Conservation (phyloP, 2,113 vertebrate species). For the Nyctibius bracteatus region DNA sequence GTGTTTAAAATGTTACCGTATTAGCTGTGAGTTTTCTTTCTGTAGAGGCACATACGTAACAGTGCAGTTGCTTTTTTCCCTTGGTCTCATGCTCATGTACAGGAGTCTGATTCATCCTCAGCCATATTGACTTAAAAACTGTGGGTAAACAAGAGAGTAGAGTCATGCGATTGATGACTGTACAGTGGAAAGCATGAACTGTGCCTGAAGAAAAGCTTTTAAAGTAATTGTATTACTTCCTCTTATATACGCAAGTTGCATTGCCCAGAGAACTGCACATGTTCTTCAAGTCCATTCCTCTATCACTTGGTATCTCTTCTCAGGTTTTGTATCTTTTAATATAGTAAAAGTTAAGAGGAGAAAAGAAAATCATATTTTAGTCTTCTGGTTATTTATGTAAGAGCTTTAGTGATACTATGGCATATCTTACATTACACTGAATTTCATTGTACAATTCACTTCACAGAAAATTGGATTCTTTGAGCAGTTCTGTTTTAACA, state of each 20-base stretch:
- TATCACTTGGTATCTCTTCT: not conserved
- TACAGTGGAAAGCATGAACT: not conserved
- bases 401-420: not conserved
- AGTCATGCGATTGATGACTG: not conserved
- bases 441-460: not conserved
- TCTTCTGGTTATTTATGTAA: not conserved
- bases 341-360: not conserved
- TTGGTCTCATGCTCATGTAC: not conserved
- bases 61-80: not conserved
- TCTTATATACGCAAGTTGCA: not conserved
- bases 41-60: fast-evolving
- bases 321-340: not conserved
- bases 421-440: not conserved
- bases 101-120: not conserved
- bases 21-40: not conserved
- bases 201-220: constrained; percentile 13
- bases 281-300: not conserved
- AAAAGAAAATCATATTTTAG: not conserved
- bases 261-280: not conserved
- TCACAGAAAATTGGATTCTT: constrained; percentile 16
- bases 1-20: not conserved
- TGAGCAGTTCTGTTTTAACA: not conserved
- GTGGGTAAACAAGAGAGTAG: not conserved
- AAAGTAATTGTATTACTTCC: not conserved
- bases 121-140: not conserved